Conservation (phyloP, 2,888 invertebrate species). For the Elgonia sp. region DNA sequence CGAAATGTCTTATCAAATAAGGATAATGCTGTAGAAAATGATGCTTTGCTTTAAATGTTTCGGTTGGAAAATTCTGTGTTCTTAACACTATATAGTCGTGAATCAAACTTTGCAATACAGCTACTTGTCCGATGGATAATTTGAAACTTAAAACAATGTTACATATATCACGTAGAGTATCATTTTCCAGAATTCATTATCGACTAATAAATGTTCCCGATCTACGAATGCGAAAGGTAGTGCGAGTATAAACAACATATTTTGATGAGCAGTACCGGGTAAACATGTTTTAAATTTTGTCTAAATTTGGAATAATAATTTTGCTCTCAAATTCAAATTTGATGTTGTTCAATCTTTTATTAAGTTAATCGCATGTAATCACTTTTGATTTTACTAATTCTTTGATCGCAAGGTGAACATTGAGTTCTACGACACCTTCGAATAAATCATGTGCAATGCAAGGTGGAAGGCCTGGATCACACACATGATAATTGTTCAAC, state of each 20-base stretch:
- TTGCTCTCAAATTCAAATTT: slow-evolving; percentile 19
- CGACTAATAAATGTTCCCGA: background rate
- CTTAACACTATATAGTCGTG: background rate
- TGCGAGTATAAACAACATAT: slow-evolving; percentile 40
- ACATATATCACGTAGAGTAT: slow-evolving; percentile 4
- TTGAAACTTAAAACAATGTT: background rate
- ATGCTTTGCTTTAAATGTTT: slow-evolving; percentile 73
- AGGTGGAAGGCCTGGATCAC: slow-evolving; percentile 71
- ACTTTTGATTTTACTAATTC: background rate
- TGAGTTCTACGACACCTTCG: slow-evolving; percentile 78
- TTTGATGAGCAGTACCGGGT: slow-evolving; percentile 33
- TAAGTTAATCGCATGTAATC: background rate
- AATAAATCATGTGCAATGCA: slow-evolving; percentile 81
- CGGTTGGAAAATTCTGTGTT: background rate
- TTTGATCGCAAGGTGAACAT: slow-evolving; percentile 64
- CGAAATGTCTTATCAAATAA: slow-evolving; percentile 72
- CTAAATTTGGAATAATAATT: slow-evolving; percentile 9
- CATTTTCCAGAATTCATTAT: slow-evolving; percentile 40
- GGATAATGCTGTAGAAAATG: slow-evolving; percentile 74
- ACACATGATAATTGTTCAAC: slow-evolving; percentile 79
- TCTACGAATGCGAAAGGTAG: slow-evolving; percentile 12
- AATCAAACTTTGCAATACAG: background rate
- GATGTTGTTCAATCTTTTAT: slow-evolving; percentile 6
- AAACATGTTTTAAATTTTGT: slow-evolving; percentile 28
- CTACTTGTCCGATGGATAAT: background rate